Conservation (phyloP, 2,113 vertebrate genomes). For the Oreochromis tanganicae region DNA sequence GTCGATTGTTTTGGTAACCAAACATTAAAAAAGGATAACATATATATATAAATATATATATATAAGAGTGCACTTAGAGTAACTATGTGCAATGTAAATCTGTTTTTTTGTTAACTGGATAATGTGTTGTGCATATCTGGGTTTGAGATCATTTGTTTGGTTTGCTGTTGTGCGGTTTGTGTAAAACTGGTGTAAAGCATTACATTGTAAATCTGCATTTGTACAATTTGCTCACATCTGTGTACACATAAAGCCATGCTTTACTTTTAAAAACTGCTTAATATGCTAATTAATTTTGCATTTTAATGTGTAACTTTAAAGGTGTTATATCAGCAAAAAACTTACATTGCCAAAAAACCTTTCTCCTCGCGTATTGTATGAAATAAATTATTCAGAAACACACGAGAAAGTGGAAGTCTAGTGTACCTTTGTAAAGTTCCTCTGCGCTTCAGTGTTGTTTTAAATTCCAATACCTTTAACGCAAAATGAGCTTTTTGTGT, state of each 20-base stretch:
- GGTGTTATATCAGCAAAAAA: neutral
- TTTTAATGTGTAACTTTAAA: neutral
- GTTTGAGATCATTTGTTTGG: neutral
- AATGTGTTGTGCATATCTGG: slow-evolving; percentile 25
- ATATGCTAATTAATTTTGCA: neutral
- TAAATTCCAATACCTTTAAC: neutral
- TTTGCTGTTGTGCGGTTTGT: neutral
- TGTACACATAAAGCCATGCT: neutral
- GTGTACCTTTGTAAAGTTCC: neutral
- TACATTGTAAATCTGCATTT: slow-evolving; percentile 9
- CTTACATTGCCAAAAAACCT: neutral
- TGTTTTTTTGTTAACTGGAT: slow-evolving; percentile 43
- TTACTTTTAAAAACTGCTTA: slow-evolving; percentile 13
- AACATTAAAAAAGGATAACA: neutral
- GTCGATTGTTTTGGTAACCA: neutral
- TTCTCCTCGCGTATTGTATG: slow-evolving; percentile 21
- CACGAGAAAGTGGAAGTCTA: neutral
- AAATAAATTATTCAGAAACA: slow-evolving; percentile 53
- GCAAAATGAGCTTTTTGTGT: neutral
- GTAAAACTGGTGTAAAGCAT: slow-evolving; percentile 10
- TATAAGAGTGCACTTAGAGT: neutral
- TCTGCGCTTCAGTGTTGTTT: neutral
- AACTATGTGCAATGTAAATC: neutral
- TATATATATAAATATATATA: neutral
- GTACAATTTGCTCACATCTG: neutral